Evolutionary conservation across 2,888 invertebrate species (phyloP).

Genomic region (Platypus cylindrus): DNA sequence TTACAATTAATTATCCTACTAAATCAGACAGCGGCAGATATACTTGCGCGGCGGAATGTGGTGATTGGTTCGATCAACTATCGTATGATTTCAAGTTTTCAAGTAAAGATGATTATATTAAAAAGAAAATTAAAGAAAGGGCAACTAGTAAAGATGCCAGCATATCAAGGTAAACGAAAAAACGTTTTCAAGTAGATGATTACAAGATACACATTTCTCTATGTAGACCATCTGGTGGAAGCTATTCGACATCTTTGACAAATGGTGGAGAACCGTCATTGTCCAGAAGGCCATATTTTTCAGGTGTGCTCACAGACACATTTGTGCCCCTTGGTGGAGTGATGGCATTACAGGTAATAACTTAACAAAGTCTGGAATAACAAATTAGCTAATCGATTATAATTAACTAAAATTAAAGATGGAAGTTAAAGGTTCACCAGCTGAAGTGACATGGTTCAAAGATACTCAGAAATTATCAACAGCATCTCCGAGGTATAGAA

Average conservation of each 20-base stretch:
- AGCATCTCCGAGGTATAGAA: conserved; percentile 48
- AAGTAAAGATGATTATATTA: conserved; percentile 29
- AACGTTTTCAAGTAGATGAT: no score
- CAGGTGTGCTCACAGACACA: conserved; percentile 55
- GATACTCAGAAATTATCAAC: conserved; percentile 44
- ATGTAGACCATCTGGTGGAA: no score
- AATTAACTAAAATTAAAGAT: conserved; percentile 5
- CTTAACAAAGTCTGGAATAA: no score
- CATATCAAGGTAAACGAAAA: conserved; percentile 9
- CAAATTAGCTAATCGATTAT: background rate
- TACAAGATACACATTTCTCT: no score
- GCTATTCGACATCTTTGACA: background rate
- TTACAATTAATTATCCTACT: conserved; percentile 53
- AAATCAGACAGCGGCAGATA: conserved; percentile 60
- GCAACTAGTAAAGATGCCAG: conserved; percentile 1
- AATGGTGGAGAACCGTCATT: conserved; percentile 9
- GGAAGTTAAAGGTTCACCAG: conserved; percentile 50
- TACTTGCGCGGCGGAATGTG: conserved; percentile 62
- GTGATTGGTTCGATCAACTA: conserved; percentile 60
- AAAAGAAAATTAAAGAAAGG: conserved; percentile 25
- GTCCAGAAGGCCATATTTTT: conserved; percentile 46
- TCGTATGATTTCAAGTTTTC: conserved; percentile 58
- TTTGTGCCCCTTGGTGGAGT: conserved; percentile 65
- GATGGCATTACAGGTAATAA: conserved; percentile 51
- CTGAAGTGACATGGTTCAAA: conserved; percentile 66